Evolutionary conservation across 2,113 vertebrate genomes (phyloP).

Genomic region (Nibea albiflora): DNA sequence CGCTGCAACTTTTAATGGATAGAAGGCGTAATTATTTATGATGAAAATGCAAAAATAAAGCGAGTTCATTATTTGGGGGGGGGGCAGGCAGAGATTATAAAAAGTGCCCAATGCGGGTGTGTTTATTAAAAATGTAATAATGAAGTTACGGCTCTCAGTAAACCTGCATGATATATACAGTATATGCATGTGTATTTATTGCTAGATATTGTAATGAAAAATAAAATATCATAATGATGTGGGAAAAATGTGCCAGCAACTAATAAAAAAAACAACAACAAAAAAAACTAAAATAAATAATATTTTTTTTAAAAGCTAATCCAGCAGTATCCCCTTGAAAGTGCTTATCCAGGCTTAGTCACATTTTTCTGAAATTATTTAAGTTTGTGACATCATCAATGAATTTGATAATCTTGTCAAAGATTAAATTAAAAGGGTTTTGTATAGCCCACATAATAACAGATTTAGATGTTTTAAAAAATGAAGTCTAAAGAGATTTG

Average conservation of each 20-base stretch:
- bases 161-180: slow-evolving; percentile 19
- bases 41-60: not conserved
- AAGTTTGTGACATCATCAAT: slow-evolving; percentile 86
- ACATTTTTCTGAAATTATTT: slow-evolving; percentile 80
- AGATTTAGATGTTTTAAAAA: slow-evolving; percentile 84
- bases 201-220: slow-evolving; percentile 31
- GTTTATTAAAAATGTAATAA: not conserved
- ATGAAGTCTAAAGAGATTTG: slow-evolving; percentile 84
- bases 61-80: not conserved
- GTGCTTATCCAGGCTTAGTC: slow-evolving; percentile 80
- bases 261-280: slow-evolving; percentile 39
- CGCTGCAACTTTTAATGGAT: not conserved
- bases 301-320: slow-evolving; percentile 69
- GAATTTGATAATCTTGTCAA: slow-evolving; percentile 85
- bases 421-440: slow-evolving; percentile 84
- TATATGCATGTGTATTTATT: slow-evolving; percentile 32
- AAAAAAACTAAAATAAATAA: slow-evolving; percentile 55
- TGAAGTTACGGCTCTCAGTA: slow-evolving; percentile 15
- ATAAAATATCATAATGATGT: slow-evolving; percentile 49
- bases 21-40: not conserved
- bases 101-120: slow-evolving; percentile 15
- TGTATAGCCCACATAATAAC: slow-evolving; percentile 80
- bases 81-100: not conserved
- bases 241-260: slow-evolving; percentile 45
- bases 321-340: slow-evolving; percentile 74